phyloP scores from a whole-genome alignment of 2,797 vertebrate species.

The Leuciscus waleckii region DNA sequence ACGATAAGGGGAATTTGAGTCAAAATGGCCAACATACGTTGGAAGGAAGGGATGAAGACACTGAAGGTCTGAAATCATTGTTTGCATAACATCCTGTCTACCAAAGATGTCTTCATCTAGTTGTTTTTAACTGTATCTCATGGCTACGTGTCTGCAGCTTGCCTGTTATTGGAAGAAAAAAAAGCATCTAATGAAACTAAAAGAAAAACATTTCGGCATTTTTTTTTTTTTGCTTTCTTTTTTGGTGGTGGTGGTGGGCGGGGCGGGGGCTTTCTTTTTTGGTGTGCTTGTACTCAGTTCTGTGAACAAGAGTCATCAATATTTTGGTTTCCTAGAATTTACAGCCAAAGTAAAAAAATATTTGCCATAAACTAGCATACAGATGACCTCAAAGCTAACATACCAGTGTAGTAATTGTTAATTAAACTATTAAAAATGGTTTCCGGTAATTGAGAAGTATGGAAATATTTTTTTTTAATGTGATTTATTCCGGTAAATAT shows the following conservation, averaged over 20 bases:
- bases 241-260: no score
- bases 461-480: background rate
- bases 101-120: background rate
- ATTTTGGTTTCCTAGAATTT: background rate
- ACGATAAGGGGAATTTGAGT: background rate
- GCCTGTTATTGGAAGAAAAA: background rate
- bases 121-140: background rate
- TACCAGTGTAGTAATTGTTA: background rate
- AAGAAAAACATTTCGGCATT: background rate
- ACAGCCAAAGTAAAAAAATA: no score
- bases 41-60: background rate
- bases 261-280: no score
- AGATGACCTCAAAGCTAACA: background rate
- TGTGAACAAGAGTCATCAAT: background rate
- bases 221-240: no score
- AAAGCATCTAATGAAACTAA: background rate
- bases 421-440: background rate
- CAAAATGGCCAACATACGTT: background rate
- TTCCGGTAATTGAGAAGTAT: background rate
- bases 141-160: background rate
- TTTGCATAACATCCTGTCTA: constrained; percentile 5
- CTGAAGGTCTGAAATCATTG: background rate
- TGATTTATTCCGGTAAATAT: background rate
- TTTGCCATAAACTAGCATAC: background rate
- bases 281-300: background rate